Evolutionary conservation across 23 tunicate genomes (phyloP).

Genomic region (Botrylloides violaceus): DNA sequence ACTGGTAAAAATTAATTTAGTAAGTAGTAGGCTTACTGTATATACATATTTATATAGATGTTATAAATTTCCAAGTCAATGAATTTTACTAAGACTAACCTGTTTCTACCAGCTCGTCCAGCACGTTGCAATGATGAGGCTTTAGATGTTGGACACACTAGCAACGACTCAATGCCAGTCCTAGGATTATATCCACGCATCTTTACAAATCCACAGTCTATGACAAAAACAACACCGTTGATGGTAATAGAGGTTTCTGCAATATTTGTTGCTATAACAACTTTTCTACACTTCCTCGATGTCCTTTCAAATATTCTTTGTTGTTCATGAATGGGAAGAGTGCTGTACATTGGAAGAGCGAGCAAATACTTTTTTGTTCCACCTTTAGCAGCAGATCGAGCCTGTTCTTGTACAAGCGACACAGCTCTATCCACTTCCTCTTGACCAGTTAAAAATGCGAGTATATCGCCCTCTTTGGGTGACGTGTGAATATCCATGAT

Average conservation of each 20-base stretch:
- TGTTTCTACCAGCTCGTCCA: conserved; percentile 80
- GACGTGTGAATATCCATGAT: conserved; percentile 54
- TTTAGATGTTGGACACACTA: conserved; percentile 48
- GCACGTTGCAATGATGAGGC: conserved; percentile 81
- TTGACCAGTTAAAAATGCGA: conserved; percentile 81
- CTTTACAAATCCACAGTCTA: conserved; percentile 89
- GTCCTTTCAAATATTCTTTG: conserved; percentile 56
- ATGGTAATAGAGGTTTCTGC: conserved; percentile 89
- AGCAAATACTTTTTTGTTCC: conserved; percentile 43
- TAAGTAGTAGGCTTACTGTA: too few species aligned
- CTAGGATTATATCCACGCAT: conserved; percentile 58
- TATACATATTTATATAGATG: too few species aligned
- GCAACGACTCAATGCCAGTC: conserved; percentile 57
- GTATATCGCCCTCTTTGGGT: conserved; percentile 73
- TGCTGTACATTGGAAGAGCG: conserved; percentile 74
- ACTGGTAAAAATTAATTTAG: too few species aligned
- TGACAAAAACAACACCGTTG: conserved; percentile 54
- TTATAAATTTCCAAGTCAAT: too few species aligned
- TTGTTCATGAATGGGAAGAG: conserved; percentile 67
- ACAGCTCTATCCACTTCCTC: conserved; percentile 77
- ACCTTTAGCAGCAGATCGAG: conserved; percentile 21
- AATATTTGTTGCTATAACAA: conserved; percentile 70
- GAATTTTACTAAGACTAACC: conserved; percentile 45
- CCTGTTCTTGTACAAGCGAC: conserved; percentile 20
- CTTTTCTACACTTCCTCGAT: conserved; percentile 46